Evolutionary conservation across 2,113 vertebrate species (phyloP).

Genomic region (Chionodraco myersi): DNA sequence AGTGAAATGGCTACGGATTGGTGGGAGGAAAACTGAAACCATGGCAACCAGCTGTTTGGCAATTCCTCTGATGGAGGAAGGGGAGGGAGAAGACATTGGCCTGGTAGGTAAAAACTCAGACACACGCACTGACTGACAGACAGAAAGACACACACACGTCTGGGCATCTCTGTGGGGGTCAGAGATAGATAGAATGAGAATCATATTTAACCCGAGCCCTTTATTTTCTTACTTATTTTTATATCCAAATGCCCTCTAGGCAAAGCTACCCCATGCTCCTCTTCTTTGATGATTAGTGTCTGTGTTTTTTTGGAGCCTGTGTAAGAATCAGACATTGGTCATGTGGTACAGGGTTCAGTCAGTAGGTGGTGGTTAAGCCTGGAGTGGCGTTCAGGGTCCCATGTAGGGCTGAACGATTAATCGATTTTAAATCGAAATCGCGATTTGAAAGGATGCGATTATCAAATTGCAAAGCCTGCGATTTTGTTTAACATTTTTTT

Average conservation of each 20-base stretch:
- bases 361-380: slow-evolving; percentile 18
- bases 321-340: neutral
- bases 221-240: slow-evolving; percentile 27
- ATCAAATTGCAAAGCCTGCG: too few relatives aligned
- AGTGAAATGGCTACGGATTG: slow-evolving; percentile 62
- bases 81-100: slow-evolving; percentile 34
- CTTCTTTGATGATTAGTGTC: slow-evolving; percentile 9
- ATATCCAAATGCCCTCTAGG: slow-evolving; percentile 14
- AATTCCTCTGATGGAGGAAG: slow-evolving; percentile 52
- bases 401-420: neutral
- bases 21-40: slow-evolving; percentile 58
- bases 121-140: slow-evolving; percentile 8
- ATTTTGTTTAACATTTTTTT: too few relatives aligned
- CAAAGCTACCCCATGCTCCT: slow-evolving; percentile 5
- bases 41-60: slow-evolving; percentile 80
- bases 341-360: slow-evolving; percentile 11
- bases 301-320: slow-evolving; percentile 17
- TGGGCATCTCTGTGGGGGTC: neutral
- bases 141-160: slow-evolving; percentile 17
- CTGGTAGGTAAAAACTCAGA: slow-evolving; percentile 48
- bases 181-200: neutral
- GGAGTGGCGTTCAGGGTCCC: slow-evolving; percentile 34
- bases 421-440: too few relatives aligned
- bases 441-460: too few relatives aligned
- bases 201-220: neutral